Evolutionary conservation across 2,888 invertebrate genomes (phyloP).

Genomic region (Cheilosia vernalis): DNA sequence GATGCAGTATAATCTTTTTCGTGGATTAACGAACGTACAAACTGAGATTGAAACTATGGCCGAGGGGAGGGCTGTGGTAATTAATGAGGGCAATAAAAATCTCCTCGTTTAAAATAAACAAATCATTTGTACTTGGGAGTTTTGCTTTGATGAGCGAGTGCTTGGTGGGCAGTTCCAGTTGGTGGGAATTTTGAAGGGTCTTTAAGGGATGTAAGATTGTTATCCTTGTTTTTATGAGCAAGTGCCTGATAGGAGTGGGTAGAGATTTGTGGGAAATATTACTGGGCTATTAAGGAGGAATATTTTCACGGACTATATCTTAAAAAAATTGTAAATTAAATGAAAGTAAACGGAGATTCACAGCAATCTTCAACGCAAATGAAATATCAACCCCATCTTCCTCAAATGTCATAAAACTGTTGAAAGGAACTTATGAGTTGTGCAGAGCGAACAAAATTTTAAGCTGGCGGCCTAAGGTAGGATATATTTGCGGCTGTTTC

Average conservation of each 20-base stretch:
- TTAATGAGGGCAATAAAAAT: constrained; percentile 82
- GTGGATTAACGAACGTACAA: constrained; percentile 70
- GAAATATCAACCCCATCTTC: too few relatives aligned
- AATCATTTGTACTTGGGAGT: constrained; percentile 74
- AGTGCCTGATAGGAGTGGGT: neutral
- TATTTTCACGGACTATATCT: constrained; percentile 24
- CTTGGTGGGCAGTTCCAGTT: neutral
- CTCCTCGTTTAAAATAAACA: constrained; percentile 73
- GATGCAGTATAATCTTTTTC: constrained; percentile 49
- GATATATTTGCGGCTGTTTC: too few relatives aligned
- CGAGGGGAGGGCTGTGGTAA: constrained; percentile 78
- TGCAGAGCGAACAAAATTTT: too few relatives aligned
- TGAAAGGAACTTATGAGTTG: too few relatives aligned
- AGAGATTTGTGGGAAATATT: constrained; percentile 33
- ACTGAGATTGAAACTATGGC: constrained; percentile 57
- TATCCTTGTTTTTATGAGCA: constrained; percentile 37
- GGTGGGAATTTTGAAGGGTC: constrained; percentile 16
- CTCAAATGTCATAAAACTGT: too few relatives aligned
- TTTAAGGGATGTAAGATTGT: constrained; percentile 32
- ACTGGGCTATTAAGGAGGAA: constrained; percentile 47
- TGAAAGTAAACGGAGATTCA: neutral
- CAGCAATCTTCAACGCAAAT: neutral
- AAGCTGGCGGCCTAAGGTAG: too few relatives aligned
- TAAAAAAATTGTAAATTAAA: too few relatives aligned
- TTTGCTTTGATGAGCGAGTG: constrained; percentile 54